These are phyloP conservation scores for Melanogrammus aeglefinus DNA, from an alignment of 2,797 vertebrate species.

Conservation along the genomic window DNA sequence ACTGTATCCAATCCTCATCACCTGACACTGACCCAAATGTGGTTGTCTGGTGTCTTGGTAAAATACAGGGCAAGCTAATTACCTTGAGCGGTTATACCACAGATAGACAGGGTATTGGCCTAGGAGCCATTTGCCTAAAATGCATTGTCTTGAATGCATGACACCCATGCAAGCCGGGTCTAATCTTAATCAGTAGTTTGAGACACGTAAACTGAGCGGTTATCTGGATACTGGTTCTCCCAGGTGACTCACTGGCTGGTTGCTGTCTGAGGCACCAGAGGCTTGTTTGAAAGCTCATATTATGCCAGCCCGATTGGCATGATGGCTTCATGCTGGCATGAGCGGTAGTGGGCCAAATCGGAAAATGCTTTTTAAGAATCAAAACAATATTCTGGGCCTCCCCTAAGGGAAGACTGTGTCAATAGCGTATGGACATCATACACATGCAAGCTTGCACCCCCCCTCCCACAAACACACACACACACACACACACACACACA, in stretches of 20 bases:
- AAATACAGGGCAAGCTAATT: constrained; percentile 4
- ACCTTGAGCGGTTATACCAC: constrained; percentile 8
- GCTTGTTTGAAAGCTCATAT: neutral
- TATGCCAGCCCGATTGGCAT: neutral
- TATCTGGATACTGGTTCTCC: constrained; percentile 3
- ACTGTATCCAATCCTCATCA: neutral
- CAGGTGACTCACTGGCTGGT: constrained; percentile 21
- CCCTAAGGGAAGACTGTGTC: neutral
- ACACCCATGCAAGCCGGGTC: neutral
- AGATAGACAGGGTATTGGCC: constrained; percentile 9
- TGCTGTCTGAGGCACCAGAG: constrained; percentile 6
- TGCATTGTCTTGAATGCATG: neutral
- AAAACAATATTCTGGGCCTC: neutral
- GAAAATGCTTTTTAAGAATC: neutral
- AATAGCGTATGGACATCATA: neutral
- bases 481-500: neutral
- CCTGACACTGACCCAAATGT: too few species aligned
- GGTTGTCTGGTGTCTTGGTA: too few species aligned
- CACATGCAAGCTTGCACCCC: neutral
- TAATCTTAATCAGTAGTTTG: neutral
- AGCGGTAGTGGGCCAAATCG: neutral
- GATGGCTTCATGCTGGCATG: neutral
- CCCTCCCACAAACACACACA: constrained; percentile 1
- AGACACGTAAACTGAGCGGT: neutral
- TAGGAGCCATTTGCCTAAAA: neutral